phyloP scores from a whole-genome alignment of 37 sponge, comb jelly and placozoan genomes.

The Tethya wilhelma region DNA sequence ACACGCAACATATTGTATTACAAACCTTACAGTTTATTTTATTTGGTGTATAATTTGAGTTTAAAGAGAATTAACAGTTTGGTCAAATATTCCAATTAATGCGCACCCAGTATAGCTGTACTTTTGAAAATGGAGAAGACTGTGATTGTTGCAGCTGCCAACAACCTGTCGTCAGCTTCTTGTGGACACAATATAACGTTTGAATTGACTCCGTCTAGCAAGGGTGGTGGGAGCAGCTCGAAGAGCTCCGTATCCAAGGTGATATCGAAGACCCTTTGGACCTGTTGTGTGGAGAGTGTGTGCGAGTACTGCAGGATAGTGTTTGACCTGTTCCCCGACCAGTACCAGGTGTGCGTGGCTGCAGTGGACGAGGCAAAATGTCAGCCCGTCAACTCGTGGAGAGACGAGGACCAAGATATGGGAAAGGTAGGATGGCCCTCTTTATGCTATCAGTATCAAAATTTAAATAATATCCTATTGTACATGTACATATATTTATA shows the following conservation, averaged over 20 bases:
- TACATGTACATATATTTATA: background rate
- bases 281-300: constrained; percentile 77
- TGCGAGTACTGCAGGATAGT: constrained; percentile 82
- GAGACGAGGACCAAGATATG: constrained; percentile 86
- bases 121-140: constrained; percentile 75
- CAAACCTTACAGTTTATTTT: no score
- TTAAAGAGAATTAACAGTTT: no score
- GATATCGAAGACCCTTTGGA: constrained; percentile 80
- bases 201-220: constrained; percentile 28
- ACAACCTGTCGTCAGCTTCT: constrained; percentile 15
- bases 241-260: background rate
- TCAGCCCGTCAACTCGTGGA: constrained; percentile 80
- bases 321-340: constrained; percentile 81
- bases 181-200: constrained; percentile 41
- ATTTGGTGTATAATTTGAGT: no score
- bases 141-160: constrained; percentile 70
- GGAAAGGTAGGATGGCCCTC: constrained; percentile 52
- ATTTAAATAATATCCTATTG: background rate
- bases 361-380: constrained; percentile 67
- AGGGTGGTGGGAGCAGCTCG: background rate
- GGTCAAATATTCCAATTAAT: constrained; percentile 18
- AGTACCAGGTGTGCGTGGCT: constrained; percentile 81
- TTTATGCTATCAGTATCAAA: background rate
- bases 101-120: constrained; percentile 9
- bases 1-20: no score